Evolutionary conservation across 2,797 vertebrate species (phyloP).

Genomic region (Discoglossus pictus): DNA sequence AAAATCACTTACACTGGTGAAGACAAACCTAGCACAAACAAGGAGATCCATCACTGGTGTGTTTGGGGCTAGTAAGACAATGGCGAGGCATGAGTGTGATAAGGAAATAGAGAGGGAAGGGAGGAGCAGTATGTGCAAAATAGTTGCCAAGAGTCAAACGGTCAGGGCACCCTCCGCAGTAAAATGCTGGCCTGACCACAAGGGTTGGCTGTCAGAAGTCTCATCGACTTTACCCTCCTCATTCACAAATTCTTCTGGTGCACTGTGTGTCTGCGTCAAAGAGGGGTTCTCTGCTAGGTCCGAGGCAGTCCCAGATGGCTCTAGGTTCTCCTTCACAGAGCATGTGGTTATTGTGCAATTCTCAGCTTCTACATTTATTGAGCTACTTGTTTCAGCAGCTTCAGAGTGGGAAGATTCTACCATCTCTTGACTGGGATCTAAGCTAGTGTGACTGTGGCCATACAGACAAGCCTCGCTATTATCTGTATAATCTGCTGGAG

Average conservation of each 20-base stretch:
- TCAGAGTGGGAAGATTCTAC: slow-evolving; percentile 30
- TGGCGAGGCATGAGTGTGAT: background rate
- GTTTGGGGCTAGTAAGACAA: slow-evolving; percentile 13
- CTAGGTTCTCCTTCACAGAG: slow-evolving; percentile 46
- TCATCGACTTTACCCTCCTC: slow-evolving; percentile 49
- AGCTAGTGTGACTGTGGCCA: slow-evolving; percentile 37
- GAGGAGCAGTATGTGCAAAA: slow-evolving; percentile 74
- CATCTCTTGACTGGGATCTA: slow-evolving; percentile 27
- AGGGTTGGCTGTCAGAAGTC: slow-evolving; percentile 46
- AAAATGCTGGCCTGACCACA: slow-evolving; percentile 54
- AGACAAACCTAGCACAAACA: slow-evolving; percentile 20
- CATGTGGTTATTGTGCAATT: slow-evolving; percentile 34
- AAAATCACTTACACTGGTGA: slow-evolving; percentile 2
- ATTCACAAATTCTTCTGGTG: slow-evolving; percentile 25
- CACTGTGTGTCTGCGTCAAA: slow-evolving; percentile 21
- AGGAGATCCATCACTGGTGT: slow-evolving; percentile 13
- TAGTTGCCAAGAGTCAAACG: slow-evolving; percentile 73
- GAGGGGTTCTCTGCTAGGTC: slow-evolving; percentile 18
- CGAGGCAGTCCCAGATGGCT: slow-evolving; percentile 19
- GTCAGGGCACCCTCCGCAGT: slow-evolving; percentile 65
- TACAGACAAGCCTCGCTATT: slow-evolving; percentile 33
- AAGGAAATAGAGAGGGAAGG: slow-evolving; percentile 20
- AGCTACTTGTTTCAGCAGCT: slow-evolving; percentile 11
- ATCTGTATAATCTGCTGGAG: slow-evolving; percentile 38
- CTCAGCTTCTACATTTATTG: slow-evolving; percentile 47